These are phyloP conservation scores for Podabrus alpinus DNA, from an alignment of 2,888 invertebrate species.

Conservation along the genomic window DNA sequence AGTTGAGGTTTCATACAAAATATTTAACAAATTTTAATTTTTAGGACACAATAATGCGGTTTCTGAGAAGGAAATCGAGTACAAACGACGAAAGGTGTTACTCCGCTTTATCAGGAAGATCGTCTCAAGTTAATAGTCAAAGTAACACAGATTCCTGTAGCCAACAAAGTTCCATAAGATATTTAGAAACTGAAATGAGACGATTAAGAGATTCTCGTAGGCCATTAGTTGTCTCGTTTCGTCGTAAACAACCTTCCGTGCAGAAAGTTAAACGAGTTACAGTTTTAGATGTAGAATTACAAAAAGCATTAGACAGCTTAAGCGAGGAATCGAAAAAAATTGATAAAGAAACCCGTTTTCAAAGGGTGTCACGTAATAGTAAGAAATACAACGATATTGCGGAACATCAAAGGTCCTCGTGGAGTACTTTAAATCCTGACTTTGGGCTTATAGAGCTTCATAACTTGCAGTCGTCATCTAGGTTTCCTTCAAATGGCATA, in stretches of 20 bases:
- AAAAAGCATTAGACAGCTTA: constrained; percentile 40
- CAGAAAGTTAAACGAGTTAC: constrained; percentile 36
- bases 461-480: constrained; percentile 14
- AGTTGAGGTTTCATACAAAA: neutral
- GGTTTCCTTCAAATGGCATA: constrained; percentile 5
- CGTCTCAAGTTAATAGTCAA: constrained; percentile 49
- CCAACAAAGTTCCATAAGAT: constrained; percentile 50
- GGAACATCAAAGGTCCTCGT: neutral
- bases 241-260: constrained; percentile 36
- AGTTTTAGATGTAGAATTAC: constrained; percentile 38
- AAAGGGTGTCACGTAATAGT: constrained; percentile 8
- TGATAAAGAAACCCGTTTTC: constrained; percentile 8
- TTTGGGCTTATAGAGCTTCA: constrained; percentile 22
- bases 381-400: constrained; percentile 11
- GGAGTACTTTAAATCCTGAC: constrained; percentile 12
- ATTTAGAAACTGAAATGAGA: constrained; percentile 52
- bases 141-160: constrained; percentile 52
- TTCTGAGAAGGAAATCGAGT: constrained; percentile 41
- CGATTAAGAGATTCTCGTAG: constrained; percentile 49
- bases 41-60: constrained; percentile 50
- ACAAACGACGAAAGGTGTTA: constrained; percentile 49
- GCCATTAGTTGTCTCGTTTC: constrained; percentile 54
- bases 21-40: constrained; percentile 13
- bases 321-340: constrained; percentile 27
- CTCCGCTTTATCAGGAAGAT: constrained; percentile 49